Percentiles rank a stretch among this genome's conserved stretches.
Conservation (phyloP, 2,113 vertebrate genomes). For the Pithys albifrons region DNA sequence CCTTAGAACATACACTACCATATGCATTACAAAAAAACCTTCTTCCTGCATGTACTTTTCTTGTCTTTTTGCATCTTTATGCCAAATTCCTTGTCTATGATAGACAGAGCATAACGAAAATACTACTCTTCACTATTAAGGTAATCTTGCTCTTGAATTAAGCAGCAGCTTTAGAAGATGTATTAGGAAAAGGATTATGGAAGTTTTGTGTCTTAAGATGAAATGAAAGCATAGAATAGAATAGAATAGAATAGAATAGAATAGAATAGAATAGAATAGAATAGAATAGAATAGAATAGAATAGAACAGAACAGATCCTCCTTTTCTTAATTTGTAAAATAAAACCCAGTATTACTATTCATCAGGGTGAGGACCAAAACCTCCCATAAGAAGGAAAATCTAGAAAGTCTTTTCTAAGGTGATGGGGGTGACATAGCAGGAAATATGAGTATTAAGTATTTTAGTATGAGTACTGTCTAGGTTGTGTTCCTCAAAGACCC, state of each 20-base stretch:
- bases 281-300: not conserved
- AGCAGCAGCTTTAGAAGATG: fast-evolving
- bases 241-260: not conserved
- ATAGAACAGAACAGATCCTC: not conserved
- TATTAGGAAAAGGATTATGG: not conserved
- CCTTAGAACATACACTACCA: not conserved
- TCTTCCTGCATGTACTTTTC: not conserved
- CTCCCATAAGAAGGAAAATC: not conserved
- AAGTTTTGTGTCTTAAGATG: not conserved
- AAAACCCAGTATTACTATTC: not conserved
- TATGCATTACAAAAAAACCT: not conserved
- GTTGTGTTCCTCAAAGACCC: not conserved
- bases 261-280: not conserved
- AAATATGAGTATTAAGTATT: not conserved
- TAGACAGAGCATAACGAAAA: not conserved
- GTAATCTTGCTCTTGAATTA: not conserved
- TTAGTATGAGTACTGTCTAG: not conserved
- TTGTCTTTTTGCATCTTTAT: not conserved
- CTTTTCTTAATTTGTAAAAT: not conserved
- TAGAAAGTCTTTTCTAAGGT: not conserved
- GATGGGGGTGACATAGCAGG: not conserved
- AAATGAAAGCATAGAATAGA: not conserved
- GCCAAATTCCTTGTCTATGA: not conserved
- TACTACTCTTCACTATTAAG: not conserved
- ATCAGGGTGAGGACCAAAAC: not conserved